Evolutionary conservation across 2,888 invertebrate genomes (phyloP), one percentile per base, ranked within the genome.

Genomic region (Tryphoninae sp.): DNA sequence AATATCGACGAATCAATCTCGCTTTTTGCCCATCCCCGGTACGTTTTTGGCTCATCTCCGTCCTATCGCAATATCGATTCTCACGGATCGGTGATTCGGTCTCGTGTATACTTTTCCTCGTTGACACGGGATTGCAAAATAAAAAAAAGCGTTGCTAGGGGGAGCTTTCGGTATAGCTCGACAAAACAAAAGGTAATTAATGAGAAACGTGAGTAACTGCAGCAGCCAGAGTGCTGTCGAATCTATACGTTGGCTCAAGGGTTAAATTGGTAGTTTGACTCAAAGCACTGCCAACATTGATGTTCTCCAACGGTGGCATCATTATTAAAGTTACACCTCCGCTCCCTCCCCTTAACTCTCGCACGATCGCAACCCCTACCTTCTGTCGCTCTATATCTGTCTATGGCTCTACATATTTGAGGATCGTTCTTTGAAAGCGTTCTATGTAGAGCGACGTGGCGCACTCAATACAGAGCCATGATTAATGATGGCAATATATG

Each of bases 401-500:
- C 68, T 76, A 69, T 68, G 51, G 73, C 77, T 68, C 73, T 69
- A 64, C 75, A 72, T 72, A 72, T 82, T 76, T 64, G 73, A 53
- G 45, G 58, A 68, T 33, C 61, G 65, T 76, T 64, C 59, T 64
- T 64, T 51, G 16, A 55, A 22, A 59, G 59, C 49, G 75, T 68
- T 71, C 81, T 85, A 84, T 78, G 80, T 78, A 81, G 73, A 82
- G 49, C 68, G 61, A 53, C 23, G 62, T 2, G 82, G 86, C 84
- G 83, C 86, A 87, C 86, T 89, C 88, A 86, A 88, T 89, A 88
- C 84, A 81, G 83, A 83, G 84, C 80, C 85, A 86, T 89, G 89
- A 89, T 89, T 89, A 89, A 90, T 88, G 87, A 83, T 81, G 83
- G 87, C 87, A 90, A 89, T 89, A 89, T 89, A 88, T 88, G 69